A percentile compares a stretch with the other conserved stretches of the same genome.
Conservation (phyloP, 2,797 vertebrate species). For the Macropus fuliginosus region DNA sequence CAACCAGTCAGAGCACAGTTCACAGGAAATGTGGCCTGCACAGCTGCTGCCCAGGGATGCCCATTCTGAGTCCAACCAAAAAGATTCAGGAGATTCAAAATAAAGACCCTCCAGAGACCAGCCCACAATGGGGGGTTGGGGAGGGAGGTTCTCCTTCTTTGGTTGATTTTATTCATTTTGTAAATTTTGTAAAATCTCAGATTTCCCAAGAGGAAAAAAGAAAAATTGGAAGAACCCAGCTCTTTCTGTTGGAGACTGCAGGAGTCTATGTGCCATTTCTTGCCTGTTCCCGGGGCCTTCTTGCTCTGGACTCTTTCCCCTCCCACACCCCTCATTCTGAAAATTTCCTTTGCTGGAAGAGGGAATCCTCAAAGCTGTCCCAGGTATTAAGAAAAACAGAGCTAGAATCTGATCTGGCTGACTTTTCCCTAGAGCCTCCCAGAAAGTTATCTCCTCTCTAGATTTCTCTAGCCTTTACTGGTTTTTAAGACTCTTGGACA, state of each 20-base stretch:
- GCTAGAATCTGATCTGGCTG: not conserved
- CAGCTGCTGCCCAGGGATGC: conserved; percentile 86
- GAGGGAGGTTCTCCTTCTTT: conserved; percentile 53
- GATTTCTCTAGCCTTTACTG: not conserved
- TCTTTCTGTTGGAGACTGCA: conserved; percentile 95
- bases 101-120: conserved; percentile 69
- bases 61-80: conserved; percentile 86
- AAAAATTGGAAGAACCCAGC: conserved; percentile 93
- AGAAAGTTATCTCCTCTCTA: not conserved
- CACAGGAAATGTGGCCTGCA: conserved; percentile 84
- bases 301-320: conserved; percentile 16
- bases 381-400: not conserved
- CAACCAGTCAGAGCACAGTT: conserved; percentile 83
- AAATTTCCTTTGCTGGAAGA: not conserved
- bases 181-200: conserved; percentile 72
- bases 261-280: conserved; percentile 79
- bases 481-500: not conserved
- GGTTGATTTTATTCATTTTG: conserved; percentile 60
- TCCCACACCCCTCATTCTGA: not conserved
- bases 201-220: conserved; percentile 75
- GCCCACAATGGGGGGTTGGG: not conserved
- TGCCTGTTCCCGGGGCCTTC: not conserved
- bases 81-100: conserved; percentile 69
- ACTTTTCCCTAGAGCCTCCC: not conserved
- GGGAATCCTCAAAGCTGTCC: not conserved